Conservation (phyloP, 2,888 invertebrate genomes). For the Lithophane leautieri region DNA sequence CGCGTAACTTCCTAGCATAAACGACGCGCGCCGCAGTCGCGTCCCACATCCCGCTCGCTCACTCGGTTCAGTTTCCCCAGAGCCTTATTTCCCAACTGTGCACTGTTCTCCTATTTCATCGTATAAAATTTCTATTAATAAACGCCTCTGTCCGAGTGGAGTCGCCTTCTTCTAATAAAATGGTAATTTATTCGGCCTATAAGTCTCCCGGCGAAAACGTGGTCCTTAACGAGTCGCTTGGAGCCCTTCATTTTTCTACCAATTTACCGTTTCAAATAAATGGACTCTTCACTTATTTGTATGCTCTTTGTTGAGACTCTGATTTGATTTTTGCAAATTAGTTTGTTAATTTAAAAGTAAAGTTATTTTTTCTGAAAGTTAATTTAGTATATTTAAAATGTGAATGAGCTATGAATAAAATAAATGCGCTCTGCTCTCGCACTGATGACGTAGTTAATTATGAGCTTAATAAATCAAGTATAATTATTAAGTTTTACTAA, state of each 20-base stretch:
- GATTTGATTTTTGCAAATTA: constrained; percentile 50
- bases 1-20: background rate
- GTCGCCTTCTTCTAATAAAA: constrained; percentile 69
- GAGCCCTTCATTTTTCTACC: constrained; percentile 80
- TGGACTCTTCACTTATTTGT: constrained; percentile 67
- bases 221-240: constrained; percentile 76
- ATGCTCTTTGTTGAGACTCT: constrained; percentile 51
- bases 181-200: constrained; percentile 82
- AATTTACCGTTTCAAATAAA: constrained; percentile 80
- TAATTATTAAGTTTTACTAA: background rate
- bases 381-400: constrained; percentile 11
- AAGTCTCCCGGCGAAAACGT: constrained; percentile 76
- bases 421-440: background rate
- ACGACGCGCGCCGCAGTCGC: background rate
- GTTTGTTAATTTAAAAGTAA: constrained; percentile 33
- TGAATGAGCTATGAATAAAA: constrained; percentile 7
- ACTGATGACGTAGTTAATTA: background rate
- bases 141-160: constrained; percentile 68
- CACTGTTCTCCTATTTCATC: constrained; percentile 65
- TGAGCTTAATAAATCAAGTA: background rate
- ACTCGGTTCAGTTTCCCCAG: background rate
- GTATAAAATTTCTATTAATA: constrained; percentile 82
- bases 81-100: background rate
- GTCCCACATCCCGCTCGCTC: background rate
- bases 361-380: constrained; percentile 5